Base-by-base conservation (phyloP, 2,113 vertebrate species). In the Aythya baeri region DNA sequence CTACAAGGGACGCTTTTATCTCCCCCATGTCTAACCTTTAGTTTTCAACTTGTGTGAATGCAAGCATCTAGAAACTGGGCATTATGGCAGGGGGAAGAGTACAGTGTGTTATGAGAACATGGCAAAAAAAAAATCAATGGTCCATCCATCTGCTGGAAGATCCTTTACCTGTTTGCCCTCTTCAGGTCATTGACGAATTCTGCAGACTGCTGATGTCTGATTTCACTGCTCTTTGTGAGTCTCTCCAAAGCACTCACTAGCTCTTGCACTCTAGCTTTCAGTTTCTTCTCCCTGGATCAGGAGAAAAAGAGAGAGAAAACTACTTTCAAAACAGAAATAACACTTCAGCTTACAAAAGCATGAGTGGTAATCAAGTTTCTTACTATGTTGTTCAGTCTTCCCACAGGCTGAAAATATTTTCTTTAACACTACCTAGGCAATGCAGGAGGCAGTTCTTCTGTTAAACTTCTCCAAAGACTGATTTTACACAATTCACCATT, bases 101-200 rank as follows among this genome's bases (percentile, higher is more conserved):
- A 73, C 31, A 75, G 17, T 50, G 14, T 27, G n/a, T 73, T 74
- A 13, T 20, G 16, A 54, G n/a, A 83, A 54, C 17, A 63, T 0
- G 2, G 22, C 0, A 71, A 49, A 22, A n/a, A 22, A n/a, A 38
- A 74, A 55, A 50, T 25, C 32, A 61, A 1, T 4, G 6, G 12
- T 34, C 8, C 12, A 38, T 23, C 16, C 25, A n/a, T 27, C 59
- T 74, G 75, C 15, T 43, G 21, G n/a, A 43, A 43, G 32, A n/a
- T 44, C 7, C 41, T 72, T 97, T 97, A 99, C 98, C 98, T 99
- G 98, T 99, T 99, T 41, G 98, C 99, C 81, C 98, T 96, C 95
- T 99, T 99, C 25, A 99, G 97, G 95, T 99, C 99, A 71, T 98
- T 99, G 29, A 99, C 98, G 50, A 99, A 99, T 95, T 99, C 99